A percentile compares a stretch with the other conserved stretches of the same genome.
Evolutionary conservation across 2,888 invertebrate genomes (phyloP).

Genomic region (Graphium colonna): DNA sequence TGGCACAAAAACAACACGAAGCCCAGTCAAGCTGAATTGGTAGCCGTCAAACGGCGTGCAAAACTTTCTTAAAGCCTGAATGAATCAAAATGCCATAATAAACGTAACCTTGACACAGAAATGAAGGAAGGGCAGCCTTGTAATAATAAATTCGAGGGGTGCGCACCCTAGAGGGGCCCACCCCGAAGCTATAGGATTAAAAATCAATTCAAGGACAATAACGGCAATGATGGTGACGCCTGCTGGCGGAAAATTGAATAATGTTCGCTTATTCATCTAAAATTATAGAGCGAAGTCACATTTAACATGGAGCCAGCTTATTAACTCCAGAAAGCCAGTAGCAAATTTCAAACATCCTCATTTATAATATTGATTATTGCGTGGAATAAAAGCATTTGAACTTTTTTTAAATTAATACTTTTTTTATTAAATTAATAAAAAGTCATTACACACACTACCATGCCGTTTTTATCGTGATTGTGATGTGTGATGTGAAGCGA

Average conservation of each 20-base stretch:
- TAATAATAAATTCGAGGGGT: conserved; percentile 6
- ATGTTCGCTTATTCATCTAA: neutral
- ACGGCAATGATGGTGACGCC: neutral
- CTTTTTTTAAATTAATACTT: too few species aligned
- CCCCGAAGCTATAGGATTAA: conserved; percentile 15
- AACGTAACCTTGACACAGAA: conserved; percentile 19
- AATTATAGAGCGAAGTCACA: neutral
- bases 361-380: too few species aligned
- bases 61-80: conserved; percentile 3
- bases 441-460: too few species aligned
- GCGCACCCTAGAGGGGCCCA: conserved; percentile 1
- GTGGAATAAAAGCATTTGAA: too few species aligned
- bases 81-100: conserved; percentile 6
- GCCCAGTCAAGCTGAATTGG: too few species aligned
- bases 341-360: too few species aligned
- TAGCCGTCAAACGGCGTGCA: neutral
- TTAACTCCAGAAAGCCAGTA: too few species aligned
- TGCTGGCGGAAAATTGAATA: conserved; percentile 13
- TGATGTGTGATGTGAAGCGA: too few species aligned
- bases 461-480: too few species aligned
- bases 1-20: too few species aligned
- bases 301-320: neutral
- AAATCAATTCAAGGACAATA: conserved; percentile 17
- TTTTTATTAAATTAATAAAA: too few species aligned
- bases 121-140: neutral